A percentile compares a stretch with the other conserved stretches of the same genome.
Conservation (phyloP, 1,140 invertebrate species). For the Drosophila ironensis region DNA sequence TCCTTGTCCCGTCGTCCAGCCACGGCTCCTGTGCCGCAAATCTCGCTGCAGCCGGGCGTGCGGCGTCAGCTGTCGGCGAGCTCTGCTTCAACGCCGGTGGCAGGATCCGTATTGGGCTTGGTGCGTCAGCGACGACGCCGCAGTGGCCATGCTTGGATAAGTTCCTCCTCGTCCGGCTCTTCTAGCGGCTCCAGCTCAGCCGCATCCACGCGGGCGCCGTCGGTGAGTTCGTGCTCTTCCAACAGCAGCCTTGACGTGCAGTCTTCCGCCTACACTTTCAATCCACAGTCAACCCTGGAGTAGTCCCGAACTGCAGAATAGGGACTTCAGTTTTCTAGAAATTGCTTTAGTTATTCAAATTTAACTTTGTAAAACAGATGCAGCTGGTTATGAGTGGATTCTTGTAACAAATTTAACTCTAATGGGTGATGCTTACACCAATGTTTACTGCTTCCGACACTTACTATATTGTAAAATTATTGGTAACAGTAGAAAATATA, state of each 20-base stretch:
- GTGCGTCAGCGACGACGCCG: constrained; percentile 61
- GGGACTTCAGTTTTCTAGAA: no score
- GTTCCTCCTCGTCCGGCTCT: constrained; percentile 48
- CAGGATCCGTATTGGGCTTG: constrained; percentile 65
- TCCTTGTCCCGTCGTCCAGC: constrained; percentile 33
- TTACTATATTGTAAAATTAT: no score
- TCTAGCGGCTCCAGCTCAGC: constrained; percentile 43
- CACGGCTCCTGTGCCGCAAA: constrained; percentile 44
- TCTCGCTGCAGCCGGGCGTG: constrained; percentile 32
- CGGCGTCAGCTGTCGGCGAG: constrained; percentile 17
- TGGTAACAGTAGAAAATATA: no score
- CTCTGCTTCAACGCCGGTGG: constrained; percentile 53
- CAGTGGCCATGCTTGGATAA: constrained; percentile 68
- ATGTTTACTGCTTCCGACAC: no score
- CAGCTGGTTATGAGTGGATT: no score
- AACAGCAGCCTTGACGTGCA: constrained; percentile 57
- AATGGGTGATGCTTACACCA: no score
- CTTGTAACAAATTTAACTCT: no score
- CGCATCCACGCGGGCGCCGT: constrained; percentile 49
- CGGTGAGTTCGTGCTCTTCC: constrained; percentile 58
- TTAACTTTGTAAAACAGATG: no score
- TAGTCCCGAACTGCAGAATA: no score
- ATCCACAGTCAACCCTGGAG: constrained; percentile 39
- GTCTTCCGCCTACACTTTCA: constrained; percentile 49
- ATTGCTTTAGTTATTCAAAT: no score